phyloP scores from a whole-genome alignment of 2,113 vertebrate genomes.

The Neodon shergylaensis region DNA sequence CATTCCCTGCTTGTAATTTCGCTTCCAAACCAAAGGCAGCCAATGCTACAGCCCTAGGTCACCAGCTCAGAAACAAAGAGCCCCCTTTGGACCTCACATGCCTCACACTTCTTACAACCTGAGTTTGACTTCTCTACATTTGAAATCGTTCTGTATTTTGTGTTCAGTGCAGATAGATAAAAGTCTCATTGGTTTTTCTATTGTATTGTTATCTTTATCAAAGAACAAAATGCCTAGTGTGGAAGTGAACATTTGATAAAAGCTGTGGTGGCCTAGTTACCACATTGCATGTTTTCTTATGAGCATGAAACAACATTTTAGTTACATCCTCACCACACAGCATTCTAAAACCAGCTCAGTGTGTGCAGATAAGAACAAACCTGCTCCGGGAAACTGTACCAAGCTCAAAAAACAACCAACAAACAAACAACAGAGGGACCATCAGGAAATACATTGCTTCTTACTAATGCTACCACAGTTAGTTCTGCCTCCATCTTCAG shows the following conservation, averaged over 20 bases:
- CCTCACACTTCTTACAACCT: neutral
- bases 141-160: neutral
- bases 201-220: neutral
- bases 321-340: neutral
- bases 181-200: neutral
- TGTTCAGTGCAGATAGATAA: constrained; percentile 35
- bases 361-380: neutral
- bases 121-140: neutral
- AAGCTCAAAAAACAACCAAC: neutral
- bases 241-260: neutral
- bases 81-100: neutral
- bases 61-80: neutral
- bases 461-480: neutral
- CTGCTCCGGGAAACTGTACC: neutral
- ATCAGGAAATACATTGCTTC: neutral
- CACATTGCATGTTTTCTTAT: neutral
- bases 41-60: neutral
- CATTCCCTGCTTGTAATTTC: neutral
- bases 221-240: neutral
- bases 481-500: neutral
- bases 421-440: neutral
- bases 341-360: neutral
- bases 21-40: neutral
- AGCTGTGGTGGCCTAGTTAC: neutral
- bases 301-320: neutral